Evolutionary conservation across 2,888 invertebrate genomes (phyloP).

Genomic region (Nymphalis c-album): DNA sequence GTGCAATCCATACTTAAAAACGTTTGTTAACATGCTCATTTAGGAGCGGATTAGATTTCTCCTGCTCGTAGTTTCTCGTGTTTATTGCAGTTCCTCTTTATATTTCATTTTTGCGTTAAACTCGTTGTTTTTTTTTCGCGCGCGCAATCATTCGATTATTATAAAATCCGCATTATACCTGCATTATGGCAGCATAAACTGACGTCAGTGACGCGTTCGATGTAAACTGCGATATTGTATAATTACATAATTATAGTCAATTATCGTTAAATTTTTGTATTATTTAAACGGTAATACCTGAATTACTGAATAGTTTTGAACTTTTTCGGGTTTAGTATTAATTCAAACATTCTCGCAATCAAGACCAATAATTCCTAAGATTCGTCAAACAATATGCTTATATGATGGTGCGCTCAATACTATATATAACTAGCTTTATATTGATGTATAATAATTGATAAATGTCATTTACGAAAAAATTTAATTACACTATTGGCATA

Average conservation of each 20-base stretch:
- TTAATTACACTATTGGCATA: too few relatives aligned
- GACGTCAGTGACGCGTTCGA: neutral
- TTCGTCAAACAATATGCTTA: too few relatives aligned
- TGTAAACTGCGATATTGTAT: neutral
- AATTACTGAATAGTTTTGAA: too few relatives aligned
- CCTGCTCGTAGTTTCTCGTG: neutral
- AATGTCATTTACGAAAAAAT: too few relatives aligned
- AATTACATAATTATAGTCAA: neutral
- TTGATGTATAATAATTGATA: too few relatives aligned
- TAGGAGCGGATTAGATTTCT: constrained; percentile 6
- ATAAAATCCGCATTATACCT: constrained; percentile 22
- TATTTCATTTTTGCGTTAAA: neutral
- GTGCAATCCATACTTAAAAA: constrained; percentile 4
- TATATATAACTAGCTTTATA: too few relatives aligned
- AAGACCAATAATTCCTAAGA: too few relatives aligned
- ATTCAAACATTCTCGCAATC: too few relatives aligned
- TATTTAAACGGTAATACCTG: too few relatives aligned
- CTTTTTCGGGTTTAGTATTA: too few relatives aligned
- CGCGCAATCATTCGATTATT: neutral
- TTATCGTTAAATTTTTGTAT: constrained; percentile 43
- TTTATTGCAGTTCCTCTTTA: neutral
- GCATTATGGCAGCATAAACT: constrained; percentile 14
- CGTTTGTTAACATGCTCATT: neutral
- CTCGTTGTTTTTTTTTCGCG: neutral
- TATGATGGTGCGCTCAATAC: too few relatives aligned